Base-by-base conservation (phyloP, 2,113 vertebrate genomes). In the Etheostoma cragini region DNA sequence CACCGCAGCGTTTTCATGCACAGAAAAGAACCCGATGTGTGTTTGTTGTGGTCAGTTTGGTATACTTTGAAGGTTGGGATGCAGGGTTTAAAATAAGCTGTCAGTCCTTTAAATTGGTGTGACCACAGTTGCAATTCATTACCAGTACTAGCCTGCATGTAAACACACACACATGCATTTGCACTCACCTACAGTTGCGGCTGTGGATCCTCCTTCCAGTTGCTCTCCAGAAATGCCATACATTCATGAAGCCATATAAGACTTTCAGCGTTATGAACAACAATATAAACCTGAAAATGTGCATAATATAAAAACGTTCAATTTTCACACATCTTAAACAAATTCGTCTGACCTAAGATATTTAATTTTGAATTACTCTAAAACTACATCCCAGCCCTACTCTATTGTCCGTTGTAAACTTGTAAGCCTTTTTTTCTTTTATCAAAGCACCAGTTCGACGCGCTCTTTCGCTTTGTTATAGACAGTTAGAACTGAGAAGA, bases 1-100 rank as follows among this genome's bases (percentile, higher is more conserved):
- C 19, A 14, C 16, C 0, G 30, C 76, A 78, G 75, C 63, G 5
- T 75, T 82, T 86, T 78, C 42, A 60, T 17, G 35, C 33, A 19
- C 24, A 1, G 17, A 22, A 73, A 75, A 62, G 42, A 53, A 60
- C 45, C 21, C 54, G 22, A 30, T 76, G n/a, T 56, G 58, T 76
- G 53, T 86, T 73, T 78, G 81, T 22, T 60, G 38, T 50, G 70
- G 64, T 78, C 60, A 12, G 1, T 61, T 33, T 12, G 13, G n/a
- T 50, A 62, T 56, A 38, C 2, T 1, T 50, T 78, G 69, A 66
- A 73, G 47, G 47, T 73, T 62, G 58, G 33, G 38, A 42, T 47
- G 17, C 15, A 33, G 10, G 50, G 7, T 15, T 75, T 46, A 6
- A 62, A 83, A 77, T 38, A 60, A 67, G 15, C 13, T 50, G 70